phyloP scores from a whole-genome alignment of 2,888 invertebrate genomes.

The Orthosia incerta region DNA sequence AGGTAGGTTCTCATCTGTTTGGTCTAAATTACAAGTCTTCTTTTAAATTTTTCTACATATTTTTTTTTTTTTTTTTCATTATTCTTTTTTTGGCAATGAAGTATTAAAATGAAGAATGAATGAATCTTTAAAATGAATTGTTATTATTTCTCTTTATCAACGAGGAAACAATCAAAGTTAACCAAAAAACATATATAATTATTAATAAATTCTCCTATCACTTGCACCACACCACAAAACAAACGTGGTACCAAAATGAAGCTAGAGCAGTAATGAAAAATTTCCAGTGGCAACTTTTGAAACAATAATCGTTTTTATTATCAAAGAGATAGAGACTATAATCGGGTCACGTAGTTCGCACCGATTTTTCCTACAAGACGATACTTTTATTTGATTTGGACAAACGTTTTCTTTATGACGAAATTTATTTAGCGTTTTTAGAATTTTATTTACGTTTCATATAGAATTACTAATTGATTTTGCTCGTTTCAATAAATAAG shows the following conservation, averaged over 20 bases:
- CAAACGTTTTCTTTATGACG: conserved; percentile 61
- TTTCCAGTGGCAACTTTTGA: conserved; percentile 66
- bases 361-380: conserved; percentile 64
- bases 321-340: conserved; percentile 57
- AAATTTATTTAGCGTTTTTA: conserved; percentile 56
- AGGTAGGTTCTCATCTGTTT: no score
- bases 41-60: no score
- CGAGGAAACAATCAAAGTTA: no score
- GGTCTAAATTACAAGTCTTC: no score
- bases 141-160: no score
- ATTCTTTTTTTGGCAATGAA: no score
- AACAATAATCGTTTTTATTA: conserved; percentile 67
- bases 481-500: conserved; percentile 30
- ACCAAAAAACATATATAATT: no score
- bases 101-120: no score
- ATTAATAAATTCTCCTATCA: conserved; percentile 34
- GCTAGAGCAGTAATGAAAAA: conserved; percentile 78
- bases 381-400: conserved; percentile 70
- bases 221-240: conserved; percentile 72
- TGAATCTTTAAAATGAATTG: no score
- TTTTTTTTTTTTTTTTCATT: no score
- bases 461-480: conserved; percentile 65
- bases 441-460: conserved; percentile 53
- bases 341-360: conserved; percentile 47
- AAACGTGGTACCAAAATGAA: conserved; percentile 79